Conservation (phyloP, 2,888 invertebrate species). For the Patella caerulea region DNA sequence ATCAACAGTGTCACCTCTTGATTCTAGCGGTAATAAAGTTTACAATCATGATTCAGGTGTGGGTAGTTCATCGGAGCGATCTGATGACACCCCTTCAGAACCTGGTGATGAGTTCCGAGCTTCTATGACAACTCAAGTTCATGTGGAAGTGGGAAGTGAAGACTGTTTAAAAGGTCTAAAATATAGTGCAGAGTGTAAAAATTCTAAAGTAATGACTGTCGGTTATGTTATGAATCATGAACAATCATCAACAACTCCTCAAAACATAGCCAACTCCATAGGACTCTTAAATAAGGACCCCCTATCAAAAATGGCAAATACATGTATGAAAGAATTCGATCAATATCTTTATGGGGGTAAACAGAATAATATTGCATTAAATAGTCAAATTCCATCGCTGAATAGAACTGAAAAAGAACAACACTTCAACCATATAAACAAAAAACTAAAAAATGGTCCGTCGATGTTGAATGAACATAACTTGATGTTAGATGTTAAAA, state of each 20-base stretch:
- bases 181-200: conserved; percentile 9
- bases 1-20: conserved; percentile 45
- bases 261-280: background rate
- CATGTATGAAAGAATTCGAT: background rate
- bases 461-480: background rate
- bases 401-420: no score
- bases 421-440: no score
- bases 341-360: background rate
- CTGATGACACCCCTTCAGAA: conserved; percentile 64
- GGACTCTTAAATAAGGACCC: background rate
- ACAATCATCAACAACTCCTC: conserved; percentile 7
- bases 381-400: no score
- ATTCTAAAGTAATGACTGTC: conserved; percentile 51
- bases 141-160: background rate
- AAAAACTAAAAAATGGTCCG: no score
- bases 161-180: background rate
- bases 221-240: conserved; percentile 46
- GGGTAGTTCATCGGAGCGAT: conserved; percentile 63
- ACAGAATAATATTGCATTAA: background rate
- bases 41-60: conserved; percentile 66
- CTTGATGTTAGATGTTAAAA: background rate
- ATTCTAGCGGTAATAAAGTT: conserved; percentile 47
- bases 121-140: conserved; percentile 6
- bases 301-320: background rate
- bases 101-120: conserved; percentile 59